Evolutionary conservation across 2,797 vertebrate genomes (phyloP), one percentile per base, ranked within the genome.

Genomic region (Chloroceryle amazona): DNA sequence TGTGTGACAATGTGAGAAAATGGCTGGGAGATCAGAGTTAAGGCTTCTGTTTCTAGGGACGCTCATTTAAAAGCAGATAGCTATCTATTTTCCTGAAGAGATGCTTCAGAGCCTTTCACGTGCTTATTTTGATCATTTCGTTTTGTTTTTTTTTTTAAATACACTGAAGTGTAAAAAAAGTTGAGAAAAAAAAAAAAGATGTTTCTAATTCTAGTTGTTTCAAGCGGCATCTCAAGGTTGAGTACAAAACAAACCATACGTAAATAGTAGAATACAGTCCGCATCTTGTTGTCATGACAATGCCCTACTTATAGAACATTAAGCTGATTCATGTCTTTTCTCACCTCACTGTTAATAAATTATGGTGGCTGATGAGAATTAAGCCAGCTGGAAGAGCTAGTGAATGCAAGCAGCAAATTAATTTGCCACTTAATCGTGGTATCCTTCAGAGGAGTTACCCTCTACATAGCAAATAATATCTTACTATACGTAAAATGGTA

Each of bases 251-350:
- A 97, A 98, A 97, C 97, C 96, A 97, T 97, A 98, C 97, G 98
- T 98, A 98, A 98, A 98, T 97, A 98, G 97, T 95, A 97, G 97
- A 97, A 97, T 98, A 97, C 98, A 98, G 96, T 98, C 98, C 67
- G 96, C 97, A 98, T 98, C 98, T 96, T 96, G 98, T 98, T 98
- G 96, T 97, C 97, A 98, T 98, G 97, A 97, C 95, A 98, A 98
- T 83, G 98, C 97, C 98, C 98, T 98, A 98, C 98, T 98, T 98
- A 97, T 98, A 98, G 97, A 96, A 98, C 98, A 98, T 98, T 98
- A 98, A 98, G 98, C 98, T 98, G 98, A 98, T 98, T 98, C 98
- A 98, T 98, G 98, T 98, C 97, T 98, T 98, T 98, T 98, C 97
- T 97, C 98, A 97, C 97, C 98, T 98, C 97, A 92, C 98, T 97